phyloP scores from a whole-genome alignment of 2,888 invertebrate genomes.

The Stenolophus ochropezus region DNA sequence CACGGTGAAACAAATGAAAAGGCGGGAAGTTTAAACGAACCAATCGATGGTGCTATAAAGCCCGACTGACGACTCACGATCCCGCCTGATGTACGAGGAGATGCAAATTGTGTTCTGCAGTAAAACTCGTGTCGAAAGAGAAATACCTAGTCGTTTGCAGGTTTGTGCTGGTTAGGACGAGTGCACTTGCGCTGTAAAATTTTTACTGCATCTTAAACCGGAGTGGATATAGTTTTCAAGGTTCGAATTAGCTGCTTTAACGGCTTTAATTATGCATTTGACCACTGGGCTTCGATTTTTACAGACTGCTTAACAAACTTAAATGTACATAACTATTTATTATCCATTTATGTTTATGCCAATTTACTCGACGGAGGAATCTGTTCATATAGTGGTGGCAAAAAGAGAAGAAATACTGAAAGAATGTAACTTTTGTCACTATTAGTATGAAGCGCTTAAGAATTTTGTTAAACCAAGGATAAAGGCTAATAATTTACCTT shows the following conservation, averaged over 20 bases:
- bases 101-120: slow-evolving; percentile 34
- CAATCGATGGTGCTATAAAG: slow-evolving; percentile 28
- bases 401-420: too few species aligned
- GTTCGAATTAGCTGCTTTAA: not conserved
- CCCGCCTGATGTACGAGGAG: slow-evolving; percentile 7
- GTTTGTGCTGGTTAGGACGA: not conserved
- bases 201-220: not conserved
- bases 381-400: too few species aligned
- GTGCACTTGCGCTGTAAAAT: not conserved
- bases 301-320: not conserved
- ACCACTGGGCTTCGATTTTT: not conserved
- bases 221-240: not conserved
- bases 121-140: slow-evolving; percentile 37
- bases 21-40: slow-evolving; percentile 29
- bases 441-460: too few species aligned
- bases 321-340: too few species aligned
- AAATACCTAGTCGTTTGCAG: not conserved
- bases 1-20: slow-evolving; percentile 33
- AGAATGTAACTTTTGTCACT: too few species aligned
- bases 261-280: not conserved
- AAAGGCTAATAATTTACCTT: too few species aligned
- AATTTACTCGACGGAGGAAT: too few species aligned
- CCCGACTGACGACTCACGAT: slow-evolving; percentile 21
- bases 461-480: too few species aligned
- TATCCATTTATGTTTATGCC: too few species aligned